phyloP scores from a whole-genome alignment of 2,797 vertebrate species.

The Aythya fuligula region DNA sequence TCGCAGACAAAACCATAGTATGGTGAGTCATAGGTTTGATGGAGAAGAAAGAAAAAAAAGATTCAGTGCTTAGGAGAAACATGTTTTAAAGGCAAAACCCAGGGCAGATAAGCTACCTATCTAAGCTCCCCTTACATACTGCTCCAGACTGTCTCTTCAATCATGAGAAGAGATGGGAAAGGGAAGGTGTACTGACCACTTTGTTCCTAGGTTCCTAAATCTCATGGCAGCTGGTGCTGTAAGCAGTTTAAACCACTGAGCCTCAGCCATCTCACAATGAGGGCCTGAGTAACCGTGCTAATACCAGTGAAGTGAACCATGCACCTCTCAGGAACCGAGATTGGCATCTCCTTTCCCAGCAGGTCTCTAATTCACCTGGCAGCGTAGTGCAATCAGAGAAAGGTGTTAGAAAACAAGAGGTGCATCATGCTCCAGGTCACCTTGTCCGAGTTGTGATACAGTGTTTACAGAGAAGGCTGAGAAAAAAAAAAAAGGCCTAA shows the following conservation, averaged over 20 bases:
- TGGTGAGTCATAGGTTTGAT: neutral
- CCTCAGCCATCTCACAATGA: neutral
- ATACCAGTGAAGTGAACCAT: neutral
- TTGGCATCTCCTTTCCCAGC: neutral
- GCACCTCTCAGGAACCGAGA: neutral
- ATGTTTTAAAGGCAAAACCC: neutral
- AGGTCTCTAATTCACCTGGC: neutral
- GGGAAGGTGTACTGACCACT: neutral
- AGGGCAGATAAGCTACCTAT: neutral
- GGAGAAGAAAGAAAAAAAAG: neutral
- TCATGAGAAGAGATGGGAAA: neutral
- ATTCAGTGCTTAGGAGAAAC: neutral
- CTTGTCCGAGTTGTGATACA: neutral
- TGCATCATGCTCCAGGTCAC: neutral
- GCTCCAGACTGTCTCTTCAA: neutral
- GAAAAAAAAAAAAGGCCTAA: constrained; percentile 7
- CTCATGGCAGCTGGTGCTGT: neutral
- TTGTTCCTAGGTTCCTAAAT: neutral
- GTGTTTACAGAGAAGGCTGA: neutral
- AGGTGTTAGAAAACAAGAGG: constrained; percentile 15
- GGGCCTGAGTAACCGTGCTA: neutral
- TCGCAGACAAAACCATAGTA: neutral
- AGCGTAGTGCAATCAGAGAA: neutral
- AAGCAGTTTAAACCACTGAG: neutral
- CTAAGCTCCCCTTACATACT: neutral